phyloP scores from a whole-genome alignment of 2,113 vertebrate species.

The Nibea coibor region DNA sequence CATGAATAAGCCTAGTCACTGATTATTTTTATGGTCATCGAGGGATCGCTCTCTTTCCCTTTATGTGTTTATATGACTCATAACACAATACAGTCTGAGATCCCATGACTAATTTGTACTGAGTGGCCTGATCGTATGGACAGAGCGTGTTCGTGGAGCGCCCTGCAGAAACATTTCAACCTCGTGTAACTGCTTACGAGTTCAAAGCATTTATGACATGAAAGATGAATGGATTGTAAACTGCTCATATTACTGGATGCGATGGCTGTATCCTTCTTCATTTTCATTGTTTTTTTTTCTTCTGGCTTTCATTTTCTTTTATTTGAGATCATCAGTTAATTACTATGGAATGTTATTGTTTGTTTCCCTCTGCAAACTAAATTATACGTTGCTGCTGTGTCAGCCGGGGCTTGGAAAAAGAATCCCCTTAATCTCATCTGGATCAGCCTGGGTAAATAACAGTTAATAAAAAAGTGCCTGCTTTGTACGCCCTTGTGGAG shows the following conservation, averaged over 20 bases:
- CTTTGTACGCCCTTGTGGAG: not conserved
- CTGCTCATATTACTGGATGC: not conserved
- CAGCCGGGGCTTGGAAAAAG: not conserved
- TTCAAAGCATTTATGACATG: conserved; percentile 33
- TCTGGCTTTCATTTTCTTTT: not conserved
- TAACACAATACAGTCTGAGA: conserved; percentile 54
- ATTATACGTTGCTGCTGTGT: conserved; percentile 38
- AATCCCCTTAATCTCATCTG: conserved; percentile 38
- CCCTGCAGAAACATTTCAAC: conserved; percentile 36
- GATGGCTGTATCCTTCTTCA: not conserved
- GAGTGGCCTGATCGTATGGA: conserved; percentile 48
- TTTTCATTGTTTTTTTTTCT: not conserved
- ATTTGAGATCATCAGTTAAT: conserved; percentile 41
- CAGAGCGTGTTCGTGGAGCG: conserved; percentile 25
- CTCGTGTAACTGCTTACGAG: conserved; percentile 25
- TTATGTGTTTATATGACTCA: conserved; percentile 55
- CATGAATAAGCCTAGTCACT: conserved; percentile 55
- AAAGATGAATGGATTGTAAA: conserved; percentile 17
- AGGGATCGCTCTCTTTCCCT: conserved; percentile 37
- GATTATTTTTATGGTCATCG: conserved; percentile 41
- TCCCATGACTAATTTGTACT: conserved; percentile 59
- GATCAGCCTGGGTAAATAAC: conserved; percentile 35
- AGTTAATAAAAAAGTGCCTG: conserved; percentile 14
- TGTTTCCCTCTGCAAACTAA: conserved; percentile 14
- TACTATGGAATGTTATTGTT: conserved; percentile 39